Conservation (phyloP, 2,888 invertebrate genomes). For the Uropetala carovei region DNA sequence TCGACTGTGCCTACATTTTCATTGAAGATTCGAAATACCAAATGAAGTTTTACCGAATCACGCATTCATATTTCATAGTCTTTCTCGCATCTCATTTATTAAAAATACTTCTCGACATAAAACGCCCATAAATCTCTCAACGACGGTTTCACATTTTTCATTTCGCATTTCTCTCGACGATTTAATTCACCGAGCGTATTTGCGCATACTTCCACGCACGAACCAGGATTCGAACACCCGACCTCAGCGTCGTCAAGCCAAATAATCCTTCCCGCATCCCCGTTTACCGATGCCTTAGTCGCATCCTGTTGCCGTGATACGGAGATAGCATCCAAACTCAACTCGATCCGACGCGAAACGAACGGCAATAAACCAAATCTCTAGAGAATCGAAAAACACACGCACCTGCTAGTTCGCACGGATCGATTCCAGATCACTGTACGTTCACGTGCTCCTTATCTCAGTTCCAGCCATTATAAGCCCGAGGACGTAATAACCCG, state of each 20-base stretch:
- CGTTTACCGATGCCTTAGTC: not conserved
- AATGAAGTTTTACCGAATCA: too few relatives aligned
- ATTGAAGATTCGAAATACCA: too few relatives aligned
- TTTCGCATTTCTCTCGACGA: not conserved
- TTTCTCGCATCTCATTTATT: too few relatives aligned
- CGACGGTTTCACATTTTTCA: too few relatives aligned
- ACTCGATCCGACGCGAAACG: not conserved
- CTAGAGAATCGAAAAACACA: not conserved
- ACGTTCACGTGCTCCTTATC: not conserved
- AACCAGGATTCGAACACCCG: not conserved
- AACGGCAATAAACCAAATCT: not conserved
- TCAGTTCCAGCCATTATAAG: not conserved
- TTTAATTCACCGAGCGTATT: not conserved
- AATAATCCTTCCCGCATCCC: not conserved
- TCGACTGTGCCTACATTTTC: too few relatives aligned
- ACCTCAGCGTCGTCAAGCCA: not conserved
- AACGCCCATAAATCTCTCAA: too few relatives aligned
- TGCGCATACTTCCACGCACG: not conserved
- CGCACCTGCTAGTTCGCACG: not conserved
- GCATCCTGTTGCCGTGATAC: not conserved
- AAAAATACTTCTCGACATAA: too few relatives aligned
- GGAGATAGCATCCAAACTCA: not conserved
- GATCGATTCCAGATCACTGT: not conserved
- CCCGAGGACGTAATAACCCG: not conserved
- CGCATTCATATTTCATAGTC: too few relatives aligned